Conservation (phyloP, 2,113 vertebrate genomes). For the Hymenochirus boettgeri region DNA sequence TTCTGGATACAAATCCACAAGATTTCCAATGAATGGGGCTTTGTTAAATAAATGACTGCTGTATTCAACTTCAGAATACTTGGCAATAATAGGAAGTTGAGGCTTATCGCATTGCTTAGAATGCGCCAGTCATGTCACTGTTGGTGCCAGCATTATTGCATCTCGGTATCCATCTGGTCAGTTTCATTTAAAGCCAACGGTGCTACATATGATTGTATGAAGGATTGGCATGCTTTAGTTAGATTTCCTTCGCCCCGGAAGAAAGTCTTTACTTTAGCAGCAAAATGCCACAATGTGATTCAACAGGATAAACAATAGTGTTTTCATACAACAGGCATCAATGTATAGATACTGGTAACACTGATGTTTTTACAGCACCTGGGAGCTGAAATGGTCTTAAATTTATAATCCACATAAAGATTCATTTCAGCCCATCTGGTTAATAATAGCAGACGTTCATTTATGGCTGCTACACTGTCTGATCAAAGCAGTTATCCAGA, state of each 20-base stretch:
- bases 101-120: conserved; percentile 3
- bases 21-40: conserved; percentile 13
- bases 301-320: not conserved
- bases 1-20: not conserved
- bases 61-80: conserved; percentile 17
- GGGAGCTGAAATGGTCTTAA: conserved; percentile 4
- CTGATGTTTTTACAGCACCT: not conserved
- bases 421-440: conserved; percentile 36
- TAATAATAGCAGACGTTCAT: conserved; percentile 23
- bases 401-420: conserved; percentile 33
- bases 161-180: conserved; percentile 42
- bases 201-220: conserved; percentile 36
- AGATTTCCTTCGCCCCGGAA: conserved; percentile 7
- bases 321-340: not conserved
- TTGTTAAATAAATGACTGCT: conserved; percentile 30
- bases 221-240: conserved; percentile 26
- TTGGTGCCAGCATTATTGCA: conserved; percentile 34
- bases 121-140: conserved; percentile 33
- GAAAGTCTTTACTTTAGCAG: not conserved
- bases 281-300: conserved; percentile 7
- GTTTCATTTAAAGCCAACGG: conserved; percentile 38
- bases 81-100: conserved; percentile 12
- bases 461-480: conserved; percentile 6
- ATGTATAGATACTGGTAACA: not conserved
- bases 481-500: not conserved